phyloP scores from a whole-genome alignment of 2,113 vertebrate species.

The Piaya cayana region DNA sequence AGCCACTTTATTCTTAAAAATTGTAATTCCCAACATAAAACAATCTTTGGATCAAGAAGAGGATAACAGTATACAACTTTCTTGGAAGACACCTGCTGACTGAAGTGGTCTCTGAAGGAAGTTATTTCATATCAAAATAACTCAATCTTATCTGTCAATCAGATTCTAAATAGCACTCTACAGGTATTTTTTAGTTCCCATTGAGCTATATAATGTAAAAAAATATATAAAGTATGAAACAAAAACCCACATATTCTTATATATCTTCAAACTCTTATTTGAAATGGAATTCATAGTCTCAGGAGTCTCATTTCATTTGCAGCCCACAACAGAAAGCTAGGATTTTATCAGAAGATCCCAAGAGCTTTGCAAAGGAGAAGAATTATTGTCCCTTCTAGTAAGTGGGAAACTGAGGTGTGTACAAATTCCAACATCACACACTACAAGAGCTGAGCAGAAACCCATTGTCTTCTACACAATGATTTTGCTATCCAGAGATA shows the following conservation, averaged over 20 bases:
- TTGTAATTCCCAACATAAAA: not conserved
- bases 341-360: not conserved
- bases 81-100: not conserved
- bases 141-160: not conserved
- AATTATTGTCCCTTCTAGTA: not conserved
- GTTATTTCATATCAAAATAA: not conserved
- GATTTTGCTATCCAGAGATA: not conserved
- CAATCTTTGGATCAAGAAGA: not conserved
- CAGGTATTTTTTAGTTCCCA: not conserved
- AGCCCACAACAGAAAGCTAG: not conserved
- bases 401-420: not conserved
- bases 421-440: not conserved
- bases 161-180: not conserved
- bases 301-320: not conserved
- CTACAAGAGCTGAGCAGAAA: not conserved
- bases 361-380: not conserved
- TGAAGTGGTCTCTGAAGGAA: not conserved
- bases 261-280: not conserved
- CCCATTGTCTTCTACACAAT: not conserved
- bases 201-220: not conserved
- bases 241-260: not conserved
- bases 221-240: not conserved
- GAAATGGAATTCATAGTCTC: not conserved
- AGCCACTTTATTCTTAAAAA: not conserved
- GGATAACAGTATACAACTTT: not conserved